Percentiles rank a stretch among this genome's conserved stretches.
These are phyloP conservation scores for Chrysolina haemoptera DNA, from an alignment of 2,888 invertebrate genomes.

Conservation along the genomic window DNA sequence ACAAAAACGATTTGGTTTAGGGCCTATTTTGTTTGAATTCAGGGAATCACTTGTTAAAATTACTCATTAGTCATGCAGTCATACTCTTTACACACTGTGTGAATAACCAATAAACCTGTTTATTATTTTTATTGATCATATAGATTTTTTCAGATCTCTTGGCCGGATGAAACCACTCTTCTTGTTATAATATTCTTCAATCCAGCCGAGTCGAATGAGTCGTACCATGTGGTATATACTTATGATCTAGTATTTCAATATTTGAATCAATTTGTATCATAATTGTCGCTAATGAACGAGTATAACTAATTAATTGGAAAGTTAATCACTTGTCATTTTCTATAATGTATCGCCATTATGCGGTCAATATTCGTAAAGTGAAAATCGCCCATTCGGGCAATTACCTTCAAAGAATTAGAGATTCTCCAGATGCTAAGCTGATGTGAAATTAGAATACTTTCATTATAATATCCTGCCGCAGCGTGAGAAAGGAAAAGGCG, in stretches of 20 bases:
- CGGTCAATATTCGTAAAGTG: constrained; percentile 14
- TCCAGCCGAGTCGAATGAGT: background rate
- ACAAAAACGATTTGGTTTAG: no score
- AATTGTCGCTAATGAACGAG: background rate
- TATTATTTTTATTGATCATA: no score
- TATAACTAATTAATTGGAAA: constrained; percentile 9
- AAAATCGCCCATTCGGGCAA: constrained; percentile 12
- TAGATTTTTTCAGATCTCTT: no score
- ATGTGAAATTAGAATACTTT: constrained; percentile 30
- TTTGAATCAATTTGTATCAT: background rate
- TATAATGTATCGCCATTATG: constrained; percentile 6
- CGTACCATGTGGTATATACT: background rate
- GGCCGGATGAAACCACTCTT: no score
- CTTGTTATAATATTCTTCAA: background rate
- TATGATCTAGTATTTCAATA: background rate
- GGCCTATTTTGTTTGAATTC: no score
- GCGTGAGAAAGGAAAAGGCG: constrained; percentile 20
- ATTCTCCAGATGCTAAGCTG: constrained; percentile 8
- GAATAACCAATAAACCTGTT: no score
- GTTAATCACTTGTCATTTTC: constrained; percentile 5
- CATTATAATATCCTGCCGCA: constrained; percentile 27
- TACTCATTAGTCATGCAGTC: no score
- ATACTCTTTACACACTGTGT: no score
- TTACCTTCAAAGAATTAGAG: background rate
- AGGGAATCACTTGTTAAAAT: no score